phyloP scores from a whole-genome alignment of 2,888 invertebrate species.

The Drosophila nr. perissopoda region DNA sequence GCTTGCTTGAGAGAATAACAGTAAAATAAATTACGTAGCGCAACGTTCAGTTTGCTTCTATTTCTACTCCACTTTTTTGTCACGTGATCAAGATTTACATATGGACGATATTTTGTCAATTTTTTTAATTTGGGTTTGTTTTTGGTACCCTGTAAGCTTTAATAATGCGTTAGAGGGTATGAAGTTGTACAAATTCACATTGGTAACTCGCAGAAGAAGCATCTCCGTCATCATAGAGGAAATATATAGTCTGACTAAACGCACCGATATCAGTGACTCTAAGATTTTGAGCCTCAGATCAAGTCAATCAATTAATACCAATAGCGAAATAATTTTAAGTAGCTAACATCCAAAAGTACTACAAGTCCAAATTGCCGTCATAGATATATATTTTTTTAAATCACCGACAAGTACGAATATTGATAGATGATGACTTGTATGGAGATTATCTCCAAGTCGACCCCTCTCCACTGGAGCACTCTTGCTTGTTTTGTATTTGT shows the following conservation, averaged over 20 bases:
- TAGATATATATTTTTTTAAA: not conserved
- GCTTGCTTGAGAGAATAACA: constrained; percentile 15
- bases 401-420: not conserved
- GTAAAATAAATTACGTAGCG: constrained; percentile 53
- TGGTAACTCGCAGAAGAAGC: not conserved
- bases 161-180: not conserved
- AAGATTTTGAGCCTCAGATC: not conserved
- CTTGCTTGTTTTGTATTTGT: constrained; percentile 47
- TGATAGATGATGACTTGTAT: not conserved
- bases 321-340: not conserved
- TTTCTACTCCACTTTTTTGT: constrained; percentile 15
- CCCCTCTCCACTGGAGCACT: not conserved
- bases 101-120: constrained; percentile 14
- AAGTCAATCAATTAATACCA: not conserved
- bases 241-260: not conserved
- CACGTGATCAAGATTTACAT: constrained; percentile 62
- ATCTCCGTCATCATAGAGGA: not conserved
- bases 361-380: not conserved
- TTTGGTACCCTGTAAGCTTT: not conserved
- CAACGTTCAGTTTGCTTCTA: constrained; percentile 6
- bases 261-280: not conserved
- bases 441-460: not conserved
- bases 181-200: not conserved
- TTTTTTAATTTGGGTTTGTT: constrained; percentile 10
- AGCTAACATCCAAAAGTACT: not conserved